Percentiles rank a stretch among this genome's conserved stretches.
These are phyloP conservation scores for Rhagium mordax DNA, from an alignment of 2,888 invertebrate species.

Conservation along the genomic window DNA sequence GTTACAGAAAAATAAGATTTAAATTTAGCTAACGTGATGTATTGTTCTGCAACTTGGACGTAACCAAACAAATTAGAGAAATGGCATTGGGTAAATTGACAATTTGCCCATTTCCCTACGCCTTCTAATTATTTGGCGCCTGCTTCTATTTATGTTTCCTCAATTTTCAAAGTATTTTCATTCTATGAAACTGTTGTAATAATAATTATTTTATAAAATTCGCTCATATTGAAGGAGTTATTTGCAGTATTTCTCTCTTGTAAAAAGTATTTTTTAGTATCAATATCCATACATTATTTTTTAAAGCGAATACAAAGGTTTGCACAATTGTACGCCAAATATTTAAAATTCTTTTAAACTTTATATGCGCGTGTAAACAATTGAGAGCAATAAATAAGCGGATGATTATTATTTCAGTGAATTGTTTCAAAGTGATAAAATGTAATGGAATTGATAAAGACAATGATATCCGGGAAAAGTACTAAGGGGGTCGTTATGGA, in stretches of 20 bases:
- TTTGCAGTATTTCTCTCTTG: background rate
- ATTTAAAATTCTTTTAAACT: conserved; percentile 16
- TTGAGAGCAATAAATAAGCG: conserved; percentile 3
- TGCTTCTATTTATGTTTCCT: background rate
- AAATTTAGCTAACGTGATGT: background rate
- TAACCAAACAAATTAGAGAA: background rate
- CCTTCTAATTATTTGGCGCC: background rate
- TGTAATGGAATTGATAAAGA: background rate
- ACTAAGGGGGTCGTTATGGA: too few relatives aligned
- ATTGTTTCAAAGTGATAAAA: background rate
- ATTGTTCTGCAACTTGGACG: background rate
- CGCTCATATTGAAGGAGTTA: background rate
- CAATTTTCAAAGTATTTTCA: background rate
- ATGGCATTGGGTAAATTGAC: background rate
- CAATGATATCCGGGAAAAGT: too few relatives aligned
- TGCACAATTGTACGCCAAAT: conserved; percentile 9
- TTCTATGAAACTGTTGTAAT: background rate
- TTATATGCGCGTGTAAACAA: background rate
- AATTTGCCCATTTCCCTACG: background rate
- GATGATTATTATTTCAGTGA: background rate
- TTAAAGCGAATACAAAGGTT: conserved; percentile 4
- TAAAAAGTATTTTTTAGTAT: background rate
- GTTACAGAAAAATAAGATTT: background rate
- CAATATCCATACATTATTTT: conserved; percentile 9
- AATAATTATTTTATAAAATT: background rate